A percentile compares a stretch with the other conserved stretches of the same genome.
Evolutionary conservation across 2,888 invertebrate species (phyloP).

Genomic region (Opisthograptis luteolata): DNA sequence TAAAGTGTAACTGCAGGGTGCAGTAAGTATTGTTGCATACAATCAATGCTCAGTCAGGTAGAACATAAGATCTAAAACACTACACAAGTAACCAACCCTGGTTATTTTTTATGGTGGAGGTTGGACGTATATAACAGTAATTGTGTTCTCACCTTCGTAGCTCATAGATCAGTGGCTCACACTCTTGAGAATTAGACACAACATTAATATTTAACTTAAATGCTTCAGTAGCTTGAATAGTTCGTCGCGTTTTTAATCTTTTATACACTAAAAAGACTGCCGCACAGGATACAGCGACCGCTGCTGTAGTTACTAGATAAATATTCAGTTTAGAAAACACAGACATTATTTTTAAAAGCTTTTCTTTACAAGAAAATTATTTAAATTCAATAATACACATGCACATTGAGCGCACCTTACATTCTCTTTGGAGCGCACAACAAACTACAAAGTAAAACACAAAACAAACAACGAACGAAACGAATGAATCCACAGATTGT

Average conservation of each 20-base stretch:
- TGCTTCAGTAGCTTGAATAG: conserved; percentile 5
- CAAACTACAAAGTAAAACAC: too few relatives aligned
- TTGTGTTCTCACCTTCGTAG: conserved; percentile 22
- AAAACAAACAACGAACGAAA: too few relatives aligned
- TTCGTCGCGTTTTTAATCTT: conserved; percentile 3
- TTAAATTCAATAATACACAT: background rate
- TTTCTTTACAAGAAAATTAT: too few relatives aligned
- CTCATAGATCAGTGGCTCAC: conserved; percentile 13
- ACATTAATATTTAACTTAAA: conserved; percentile 15
- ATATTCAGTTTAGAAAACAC: conserved; percentile 9
- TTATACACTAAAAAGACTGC: conserved; percentile 3
- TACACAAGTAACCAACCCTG: too few relatives aligned
- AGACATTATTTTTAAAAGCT: conserved; percentile 7
- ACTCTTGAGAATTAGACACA: conserved; percentile 7
- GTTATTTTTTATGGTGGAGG: background rate
- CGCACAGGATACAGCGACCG: conserved; percentile 1
- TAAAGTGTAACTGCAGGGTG: too few relatives aligned
- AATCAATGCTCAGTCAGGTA: too few relatives aligned
- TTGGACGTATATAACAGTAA: background rate
- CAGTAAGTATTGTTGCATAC: too few relatives aligned
- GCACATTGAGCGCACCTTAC: too few relatives aligned
- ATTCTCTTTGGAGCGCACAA: too few relatives aligned
- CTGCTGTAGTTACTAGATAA: conserved; percentile 3
- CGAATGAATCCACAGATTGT: too few relatives aligned
- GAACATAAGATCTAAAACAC: too few relatives aligned